Evolutionary conservation across 2,888 invertebrate species (phyloP), one percentile per base, ranked within the genome.

Genomic region (Oligia strigilis): DNA sequence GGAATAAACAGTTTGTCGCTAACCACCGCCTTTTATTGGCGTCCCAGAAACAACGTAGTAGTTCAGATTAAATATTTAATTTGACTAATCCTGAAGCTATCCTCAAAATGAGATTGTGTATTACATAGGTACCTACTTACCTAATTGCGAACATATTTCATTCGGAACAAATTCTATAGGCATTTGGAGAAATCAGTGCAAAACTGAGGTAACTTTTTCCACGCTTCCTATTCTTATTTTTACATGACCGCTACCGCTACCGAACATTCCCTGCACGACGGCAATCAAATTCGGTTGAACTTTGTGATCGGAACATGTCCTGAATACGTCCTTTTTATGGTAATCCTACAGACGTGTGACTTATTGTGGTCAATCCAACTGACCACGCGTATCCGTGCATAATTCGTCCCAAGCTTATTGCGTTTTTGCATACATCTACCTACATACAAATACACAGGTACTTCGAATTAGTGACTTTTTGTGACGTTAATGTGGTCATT

Each of bases 371-470:
- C 90, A 88, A 88, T 81, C 71, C 78, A 40, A 76, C 67, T 70
- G 85, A 88, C 87, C 85, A 89, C 83, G 90, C 89, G 93, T 93
- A 92, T 92, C 93, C 91, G 91, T 93, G 90, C 84, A 91, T 93
- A 95, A 95, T 94, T 92, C 77, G 49, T 75, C 79, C 88, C 87
- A 87, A 90, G 55, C 90, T 92, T 89, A 93, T 93, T 92, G 89
- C 87, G 93, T 95, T 95, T 95, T 94, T 95, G 91, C 91, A 85
- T 85, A 81, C 81, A 90, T 90, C 81, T 90, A 83, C 88, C 83
- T 83, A 84, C 78, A 77, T 69, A 80, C 71, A 80, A 75, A 77
- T 76, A 80, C 52, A 58, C 49, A 83, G 76, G 87, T 87, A 87
- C 72, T 82, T 73, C 78, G 83, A 86, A 85, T 89, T 86, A 87